Percentiles rank a stretch among this genome's conserved stretches.
Conservation (phyloP, 2,797 vertebrate genomes). For the Enteromius unitaeniatus region DNA sequence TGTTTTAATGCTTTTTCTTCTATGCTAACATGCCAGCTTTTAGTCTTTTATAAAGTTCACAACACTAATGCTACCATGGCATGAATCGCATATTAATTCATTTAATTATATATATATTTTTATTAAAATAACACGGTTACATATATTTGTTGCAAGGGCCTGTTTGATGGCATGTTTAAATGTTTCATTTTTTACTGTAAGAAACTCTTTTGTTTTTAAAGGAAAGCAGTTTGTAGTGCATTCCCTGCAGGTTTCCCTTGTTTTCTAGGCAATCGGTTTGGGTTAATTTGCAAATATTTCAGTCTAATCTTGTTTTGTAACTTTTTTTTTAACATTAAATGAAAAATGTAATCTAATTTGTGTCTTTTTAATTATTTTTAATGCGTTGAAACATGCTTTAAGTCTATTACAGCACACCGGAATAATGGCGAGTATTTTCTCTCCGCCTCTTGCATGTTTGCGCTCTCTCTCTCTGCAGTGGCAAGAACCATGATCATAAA, state of each 20-base stretch:
- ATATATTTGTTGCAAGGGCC: not conserved
- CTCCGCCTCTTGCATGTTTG: slow-evolving; percentile 3
- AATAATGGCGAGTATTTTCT: not conserved
- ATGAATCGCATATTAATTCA: not conserved
- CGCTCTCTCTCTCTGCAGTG: slow-evolving; percentile 5
- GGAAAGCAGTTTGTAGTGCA: not conserved
- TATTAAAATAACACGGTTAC: not conserved
- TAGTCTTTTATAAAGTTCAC: not conserved
- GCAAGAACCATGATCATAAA: slow-evolving; percentile 55
- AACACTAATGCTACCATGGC: slow-evolving; percentile 38
- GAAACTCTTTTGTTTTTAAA: not conserved
- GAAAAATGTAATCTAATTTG: not conserved
- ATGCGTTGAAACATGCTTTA: not conserved
- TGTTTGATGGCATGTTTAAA: slow-evolving; percentile 13
- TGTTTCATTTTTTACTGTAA: slow-evolving; percentile 25
- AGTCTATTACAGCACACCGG: not conserved
- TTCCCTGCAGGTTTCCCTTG: not conserved
- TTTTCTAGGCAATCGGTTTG: not conserved
- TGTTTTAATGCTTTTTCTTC: not conserved
- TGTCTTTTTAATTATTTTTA: not conserved
- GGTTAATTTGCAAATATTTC: not conserved
- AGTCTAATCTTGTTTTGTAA: slow-evolving; percentile 53
- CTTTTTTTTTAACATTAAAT: slow-evolving; percentile 63
- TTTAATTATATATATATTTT: not conserved
- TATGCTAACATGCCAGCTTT: slow-evolving; percentile 12